Percentiles rank a stretch among this genome's conserved stretches.
phyloP scores from a whole-genome alignment of 2,888 invertebrate species.

The Heliconius aoede region DNA sequence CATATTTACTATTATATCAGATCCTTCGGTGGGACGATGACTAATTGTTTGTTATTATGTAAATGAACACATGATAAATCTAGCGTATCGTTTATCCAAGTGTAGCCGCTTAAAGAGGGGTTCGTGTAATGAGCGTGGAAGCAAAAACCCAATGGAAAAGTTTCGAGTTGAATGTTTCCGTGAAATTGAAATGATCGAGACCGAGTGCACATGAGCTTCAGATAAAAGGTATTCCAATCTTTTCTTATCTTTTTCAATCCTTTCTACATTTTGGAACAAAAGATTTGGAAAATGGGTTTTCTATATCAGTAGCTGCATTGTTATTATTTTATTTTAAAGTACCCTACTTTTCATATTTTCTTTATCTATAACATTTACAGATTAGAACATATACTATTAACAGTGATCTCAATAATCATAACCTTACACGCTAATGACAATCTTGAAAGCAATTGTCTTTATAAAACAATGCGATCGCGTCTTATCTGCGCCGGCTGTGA shows the following conservation, averaged over 20 bases:
- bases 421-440: neutral
- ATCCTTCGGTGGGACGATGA: too few species aligned
- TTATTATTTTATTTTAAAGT: slow-evolving; percentile 20
- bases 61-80: too few species aligned
- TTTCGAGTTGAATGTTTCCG: slow-evolving; percentile 24
- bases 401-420: neutral
- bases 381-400: too few species aligned
- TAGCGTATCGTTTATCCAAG: neutral
- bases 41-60: too few species aligned
- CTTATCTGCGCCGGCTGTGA: slow-evolving; percentile 7
- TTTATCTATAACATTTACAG: too few species aligned
- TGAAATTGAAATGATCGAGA: slow-evolving; percentile 31
- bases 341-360: neutral
- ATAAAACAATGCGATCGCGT: slow-evolving; percentile 15
- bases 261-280: slow-evolving; percentile 26
- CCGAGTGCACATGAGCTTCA: slow-evolving; percentile 22
- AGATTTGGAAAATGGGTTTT: slow-evolving; percentile 26
- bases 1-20: too few species aligned
- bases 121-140: neutral
- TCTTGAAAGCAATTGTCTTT: slow-evolving; percentile 18
- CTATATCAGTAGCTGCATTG: slow-evolving; percentile 6
- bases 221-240: slow-evolving; percentile 28
- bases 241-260: slow-evolving; percentile 34
- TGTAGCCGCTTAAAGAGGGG: neutral
- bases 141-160: slow-evolving; percentile 2